Evolutionary conservation across 2,797 vertebrate species (phyloP).

Genomic region (Neopelma chrysocephalum): DNA sequence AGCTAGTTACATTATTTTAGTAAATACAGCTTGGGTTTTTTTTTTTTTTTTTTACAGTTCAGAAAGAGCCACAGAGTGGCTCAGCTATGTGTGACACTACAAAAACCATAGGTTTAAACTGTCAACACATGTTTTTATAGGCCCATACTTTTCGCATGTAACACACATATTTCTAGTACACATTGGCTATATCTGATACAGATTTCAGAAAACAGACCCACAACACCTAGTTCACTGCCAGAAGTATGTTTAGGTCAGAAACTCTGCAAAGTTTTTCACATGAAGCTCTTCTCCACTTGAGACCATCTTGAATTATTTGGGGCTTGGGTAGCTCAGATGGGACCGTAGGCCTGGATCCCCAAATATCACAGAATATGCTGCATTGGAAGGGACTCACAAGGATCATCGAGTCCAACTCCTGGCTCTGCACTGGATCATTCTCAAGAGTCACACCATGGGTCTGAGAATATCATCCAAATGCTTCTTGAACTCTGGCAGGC

Average conservation of each 20-base stretch:
- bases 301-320: not conserved
- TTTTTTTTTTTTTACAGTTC: not conserved
- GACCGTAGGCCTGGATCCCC: not conserved
- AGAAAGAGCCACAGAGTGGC: not conserved
- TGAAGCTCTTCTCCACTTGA: not conserved
- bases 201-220: not conserved
- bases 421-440: not conserved
- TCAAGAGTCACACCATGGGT: not conserved
- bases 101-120: not conserved
- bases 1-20: not conserved
- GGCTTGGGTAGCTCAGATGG: not conserved
- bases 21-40: not conserved
- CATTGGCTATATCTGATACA: not conserved
- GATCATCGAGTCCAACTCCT: not conserved
- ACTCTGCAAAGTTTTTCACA: not conserved
- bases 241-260: not conserved
- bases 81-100: not conserved
- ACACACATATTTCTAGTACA: not conserved
- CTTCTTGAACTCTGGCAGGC: not conserved
- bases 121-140: not conserved
- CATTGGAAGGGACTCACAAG: not conserved
- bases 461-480: not conserved
- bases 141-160: not conserved
- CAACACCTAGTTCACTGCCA: not conserved
- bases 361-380: not conserved